phyloP scores from a whole-genome alignment of 2,113 vertebrate species.

The Ptilonorhynchus violaceus region DNA sequence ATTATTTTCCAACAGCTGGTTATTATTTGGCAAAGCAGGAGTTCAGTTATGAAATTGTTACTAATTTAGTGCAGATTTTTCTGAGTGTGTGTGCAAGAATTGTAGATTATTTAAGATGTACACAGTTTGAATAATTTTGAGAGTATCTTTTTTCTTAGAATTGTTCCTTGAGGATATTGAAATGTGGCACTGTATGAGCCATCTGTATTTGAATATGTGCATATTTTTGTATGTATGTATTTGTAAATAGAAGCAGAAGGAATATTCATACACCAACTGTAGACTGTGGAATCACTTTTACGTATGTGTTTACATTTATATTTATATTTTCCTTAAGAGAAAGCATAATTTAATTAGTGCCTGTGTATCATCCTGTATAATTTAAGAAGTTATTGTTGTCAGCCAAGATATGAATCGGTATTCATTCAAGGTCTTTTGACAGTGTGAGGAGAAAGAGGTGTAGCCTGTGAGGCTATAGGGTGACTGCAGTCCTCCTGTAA shows the following conservation, averaged over 20 bases:
- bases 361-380: background rate
- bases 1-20: background rate
- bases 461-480: too few relatives aligned
- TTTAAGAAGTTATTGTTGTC: background rate
- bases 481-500: background rate
- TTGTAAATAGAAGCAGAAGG: background rate
- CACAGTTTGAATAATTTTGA: background rate
- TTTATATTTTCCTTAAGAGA: background rate
- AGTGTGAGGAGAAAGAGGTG: background rate
- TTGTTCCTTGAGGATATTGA: background rate
- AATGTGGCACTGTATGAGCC: background rate
- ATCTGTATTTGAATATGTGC: background rate
- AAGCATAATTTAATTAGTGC: background rate
- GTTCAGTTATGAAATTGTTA: slow-evolving; percentile 3
- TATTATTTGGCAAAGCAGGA: background rate
- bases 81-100: background rate
- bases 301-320: background rate
- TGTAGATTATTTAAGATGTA: background rate
- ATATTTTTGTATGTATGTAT: background rate
- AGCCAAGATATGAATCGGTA: background rate
- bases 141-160: background rate
- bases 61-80: background rate
- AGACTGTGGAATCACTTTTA: background rate
- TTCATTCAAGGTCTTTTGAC: background rate
- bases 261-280: background rate